Base-by-base conservation (phyloP, 2,888 invertebrate species). In the Ommatoiulus sabulosus region DNA sequence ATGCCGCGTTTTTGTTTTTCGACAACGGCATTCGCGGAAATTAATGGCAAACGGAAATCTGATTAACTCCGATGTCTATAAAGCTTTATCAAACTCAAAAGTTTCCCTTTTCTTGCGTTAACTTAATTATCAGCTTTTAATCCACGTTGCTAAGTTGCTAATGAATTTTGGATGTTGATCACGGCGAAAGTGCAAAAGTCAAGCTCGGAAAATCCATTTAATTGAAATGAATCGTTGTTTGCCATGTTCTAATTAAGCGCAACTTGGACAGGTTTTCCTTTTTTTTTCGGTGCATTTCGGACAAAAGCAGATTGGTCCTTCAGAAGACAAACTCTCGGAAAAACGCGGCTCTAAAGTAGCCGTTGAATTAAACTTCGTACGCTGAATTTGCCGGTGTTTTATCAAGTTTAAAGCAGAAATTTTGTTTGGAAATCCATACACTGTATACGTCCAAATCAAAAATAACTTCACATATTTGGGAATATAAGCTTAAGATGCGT, bases 101-200 rank as follows among this genome's bases (percentile, higher is more conserved):
- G 10, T 80, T 80, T 80, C 35, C 80, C 24, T 35, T 12, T 12
- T 24, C 80, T 80, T 35, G 10, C 35, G 80, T 35, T 35, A 80
- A 80, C 80, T 80, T 80, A 80, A 80, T 80, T 80, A 80, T 80
- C 80, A 35, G 80, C 80, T 80, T 35, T 80, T 80, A 80, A 80
- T 80, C 80, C 80, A 80, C 80, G 35, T 35, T 80, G 80, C 80
- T 80, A 24, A 80, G 80, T 80, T 80, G 35, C 80, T 80, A 80
- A 80, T 80, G 80, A 80, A 80, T 80, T 80, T 80, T 80, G 80
- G 80, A 80, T 80, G 80, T 80, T 80, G 80, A 80, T 80, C 80
- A 12, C 80, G 12, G 24, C 10, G 80, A 80, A 80, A 80, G 80
- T 80, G 35, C 80, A 80, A 80, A 80, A 80, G 80, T 80, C 80